Conservation (phyloP, 2,888 invertebrate genomes). For the Nephrotoma guestfalica region DNA sequence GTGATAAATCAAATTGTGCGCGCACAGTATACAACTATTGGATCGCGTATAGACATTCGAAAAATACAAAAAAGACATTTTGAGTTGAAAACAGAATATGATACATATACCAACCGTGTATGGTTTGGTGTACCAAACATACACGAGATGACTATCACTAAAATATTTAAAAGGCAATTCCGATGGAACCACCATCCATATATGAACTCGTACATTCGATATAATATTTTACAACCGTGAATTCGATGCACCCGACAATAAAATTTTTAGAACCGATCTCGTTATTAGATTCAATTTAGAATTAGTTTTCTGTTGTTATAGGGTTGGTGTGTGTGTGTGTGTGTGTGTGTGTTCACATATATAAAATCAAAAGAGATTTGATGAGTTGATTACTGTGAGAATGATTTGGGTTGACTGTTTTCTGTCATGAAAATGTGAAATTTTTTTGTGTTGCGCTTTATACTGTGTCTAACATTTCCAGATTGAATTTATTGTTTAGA, state of each 20-base stretch:
- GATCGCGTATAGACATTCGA: background rate
- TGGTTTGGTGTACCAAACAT: background rate
- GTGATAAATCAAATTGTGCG: background rate
- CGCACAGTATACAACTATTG: background rate
- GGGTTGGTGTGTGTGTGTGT: background rate
- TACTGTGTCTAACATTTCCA: background rate
- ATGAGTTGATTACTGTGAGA: background rate
- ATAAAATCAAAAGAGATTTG: background rate
- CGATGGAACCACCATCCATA: background rate
- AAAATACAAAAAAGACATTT: background rate
- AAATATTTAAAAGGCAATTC: background rate
- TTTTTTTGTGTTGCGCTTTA: background rate
- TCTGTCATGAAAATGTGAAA: background rate
- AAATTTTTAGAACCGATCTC: background rate
- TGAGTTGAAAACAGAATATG: background rate
- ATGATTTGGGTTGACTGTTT: background rate
- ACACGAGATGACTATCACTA: background rate
- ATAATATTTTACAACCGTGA: background rate
- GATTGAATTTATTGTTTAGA: background rate
- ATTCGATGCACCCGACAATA: background rate
- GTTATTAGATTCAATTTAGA: background rate
- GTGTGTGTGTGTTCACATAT: background rate
- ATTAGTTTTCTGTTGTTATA: background rate
- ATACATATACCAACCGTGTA: background rate
- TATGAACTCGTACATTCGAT: background rate